Evolutionary conservation across 1,140 invertebrate genomes (phyloP).

Genomic region (Galleria mellonella): DNA sequence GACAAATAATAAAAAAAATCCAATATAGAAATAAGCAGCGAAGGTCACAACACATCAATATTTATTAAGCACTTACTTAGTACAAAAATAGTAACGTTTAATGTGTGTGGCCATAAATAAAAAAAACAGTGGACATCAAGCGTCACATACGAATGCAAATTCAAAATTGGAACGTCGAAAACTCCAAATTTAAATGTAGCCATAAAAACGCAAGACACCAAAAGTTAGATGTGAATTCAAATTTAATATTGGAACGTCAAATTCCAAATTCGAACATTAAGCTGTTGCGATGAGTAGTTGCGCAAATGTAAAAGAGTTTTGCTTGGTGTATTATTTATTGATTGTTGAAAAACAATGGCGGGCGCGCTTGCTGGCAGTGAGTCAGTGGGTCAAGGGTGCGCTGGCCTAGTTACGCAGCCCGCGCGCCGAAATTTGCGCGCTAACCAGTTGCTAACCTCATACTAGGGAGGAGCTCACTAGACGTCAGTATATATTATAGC

Average conservation of each 20-base stretch:
- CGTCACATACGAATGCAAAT: too few relatives aligned
- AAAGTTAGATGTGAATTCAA: too few relatives aligned
- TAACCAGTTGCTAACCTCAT: constrained; percentile 60
- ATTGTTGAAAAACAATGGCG: constrained; percentile 72
- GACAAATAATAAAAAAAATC: too few relatives aligned
- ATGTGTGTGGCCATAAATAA: too few relatives aligned
- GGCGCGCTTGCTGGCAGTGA: constrained; percentile 56
- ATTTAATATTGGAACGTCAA: constrained; percentile 5
- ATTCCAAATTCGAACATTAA: constrained; percentile 29
- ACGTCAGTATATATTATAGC: constrained; percentile 1
- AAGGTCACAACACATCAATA: constrained; percentile 43
- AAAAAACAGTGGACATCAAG: too few relatives aligned
- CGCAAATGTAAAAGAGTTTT: constrained; percentile 58
- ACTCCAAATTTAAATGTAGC: too few relatives aligned
- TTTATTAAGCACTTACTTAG: constrained; percentile 15
- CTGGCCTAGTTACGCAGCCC: constrained; percentile 61
- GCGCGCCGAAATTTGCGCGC: constrained; percentile 65
- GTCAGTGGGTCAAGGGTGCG: constrained; percentile 68
- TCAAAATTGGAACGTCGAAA: too few relatives aligned
- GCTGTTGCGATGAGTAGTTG: constrained; percentile 43
- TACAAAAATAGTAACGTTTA: too few relatives aligned
- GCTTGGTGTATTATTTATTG: constrained; percentile 68
- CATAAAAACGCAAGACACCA: too few relatives aligned
- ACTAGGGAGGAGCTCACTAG: constrained; percentile 32
- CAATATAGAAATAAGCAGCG: constrained; percentile 28